phyloP scores from a whole-genome alignment of 2,113 vertebrate genomes.

The Tylochromis polylepis region DNA sequence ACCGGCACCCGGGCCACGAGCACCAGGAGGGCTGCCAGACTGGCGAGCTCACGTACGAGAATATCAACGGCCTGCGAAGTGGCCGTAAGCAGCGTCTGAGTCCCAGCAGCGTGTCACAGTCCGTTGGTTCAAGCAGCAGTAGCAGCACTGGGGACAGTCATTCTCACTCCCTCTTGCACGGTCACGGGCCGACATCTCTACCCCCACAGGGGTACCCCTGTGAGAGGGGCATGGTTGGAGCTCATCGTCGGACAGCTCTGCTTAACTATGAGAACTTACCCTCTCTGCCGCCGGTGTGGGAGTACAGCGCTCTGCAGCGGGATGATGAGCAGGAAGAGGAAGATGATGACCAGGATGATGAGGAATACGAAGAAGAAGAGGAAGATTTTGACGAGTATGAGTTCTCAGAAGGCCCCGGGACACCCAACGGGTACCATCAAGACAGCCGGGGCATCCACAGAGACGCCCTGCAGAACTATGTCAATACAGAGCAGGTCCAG shows the following conservation, averaged over 20 bases:
- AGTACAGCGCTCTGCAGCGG: constrained; percentile 80
- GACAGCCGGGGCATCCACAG: constrained; percentile 77
- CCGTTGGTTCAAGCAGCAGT: constrained; percentile 78
- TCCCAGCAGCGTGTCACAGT: constrained; percentile 77
- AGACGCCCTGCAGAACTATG: constrained; percentile 84
- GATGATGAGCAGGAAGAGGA: constrained; percentile 79
- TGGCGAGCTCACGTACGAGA: constrained; percentile 86
- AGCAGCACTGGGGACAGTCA: constrained; percentile 77
- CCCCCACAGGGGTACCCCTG: constrained; percentile 71
- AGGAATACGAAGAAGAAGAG: constrained; percentile 76
- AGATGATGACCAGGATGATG: constrained; percentile 70
- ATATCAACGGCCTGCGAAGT: constrained; percentile 80
- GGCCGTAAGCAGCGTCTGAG: constrained; percentile 72
- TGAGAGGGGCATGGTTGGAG: constrained; percentile 63
- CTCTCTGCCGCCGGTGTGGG: constrained; percentile 90
- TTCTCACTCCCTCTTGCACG: constrained; percentile 66
- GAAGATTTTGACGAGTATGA: constrained; percentile 80
- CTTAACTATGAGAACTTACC: constrained; percentile 98
- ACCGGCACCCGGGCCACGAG: constrained; percentile 81
- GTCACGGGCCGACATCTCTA: constrained; percentile 59
- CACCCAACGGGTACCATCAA: constrained; percentile 84
- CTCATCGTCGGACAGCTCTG: constrained; percentile 82
- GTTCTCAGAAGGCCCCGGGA: constrained; percentile 77
- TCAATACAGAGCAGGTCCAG: constrained; percentile 75
- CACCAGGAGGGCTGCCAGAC: constrained; percentile 74